A percentile compares a stretch with the other conserved stretches of the same genome.
These are phyloP conservation scores for Acrossocheilus fasciatus DNA, from an alignment of 2,797 vertebrate genomes.

Conservation along the genomic window DNA sequence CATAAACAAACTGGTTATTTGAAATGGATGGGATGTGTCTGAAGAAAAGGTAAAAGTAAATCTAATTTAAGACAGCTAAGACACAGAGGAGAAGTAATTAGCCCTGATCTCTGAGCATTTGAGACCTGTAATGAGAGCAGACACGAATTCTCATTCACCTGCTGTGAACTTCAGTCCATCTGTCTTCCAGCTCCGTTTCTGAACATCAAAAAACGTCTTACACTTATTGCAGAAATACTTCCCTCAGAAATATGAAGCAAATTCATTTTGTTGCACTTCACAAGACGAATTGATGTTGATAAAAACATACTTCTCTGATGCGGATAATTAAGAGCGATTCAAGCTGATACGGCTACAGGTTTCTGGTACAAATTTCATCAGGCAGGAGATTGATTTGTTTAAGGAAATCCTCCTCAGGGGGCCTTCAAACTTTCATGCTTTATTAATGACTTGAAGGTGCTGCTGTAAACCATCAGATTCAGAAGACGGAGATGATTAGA, in stretches of 20 bases:
- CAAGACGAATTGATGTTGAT: constrained; percentile 2
- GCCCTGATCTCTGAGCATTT: constrained; percentile 4
- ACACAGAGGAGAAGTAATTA: constrained; percentile 35
- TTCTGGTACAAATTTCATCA: constrained; percentile 15
- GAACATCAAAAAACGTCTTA: neutral
- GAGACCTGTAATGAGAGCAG: constrained; percentile 23
- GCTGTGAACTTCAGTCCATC: constrained; percentile 12
- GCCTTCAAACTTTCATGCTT: constrained; percentile 13
- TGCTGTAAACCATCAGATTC: neutral
- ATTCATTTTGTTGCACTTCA: constrained; percentile 10
- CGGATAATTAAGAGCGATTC: constrained; percentile 2
- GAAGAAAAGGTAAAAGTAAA: constrained; percentile 10
- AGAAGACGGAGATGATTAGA: constrained; percentile 1
- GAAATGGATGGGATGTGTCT: constrained; percentile 31
- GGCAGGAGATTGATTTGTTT: constrained; percentile 21
- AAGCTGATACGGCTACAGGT: neutral
- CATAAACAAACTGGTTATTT: constrained; percentile 1
- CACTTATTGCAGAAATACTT: neutral
- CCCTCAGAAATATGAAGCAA: neutral
- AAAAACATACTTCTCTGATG: constrained; percentile 20
- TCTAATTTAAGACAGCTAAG: constrained; percentile 12
- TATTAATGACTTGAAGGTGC: constrained; percentile 7
- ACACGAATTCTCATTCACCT: constrained; percentile 21
- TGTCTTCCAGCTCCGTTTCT: neutral
- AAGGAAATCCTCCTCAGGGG: neutral